Conservation (phyloP, 2,113 vertebrate species). For the Delphinus delphis region DNA sequence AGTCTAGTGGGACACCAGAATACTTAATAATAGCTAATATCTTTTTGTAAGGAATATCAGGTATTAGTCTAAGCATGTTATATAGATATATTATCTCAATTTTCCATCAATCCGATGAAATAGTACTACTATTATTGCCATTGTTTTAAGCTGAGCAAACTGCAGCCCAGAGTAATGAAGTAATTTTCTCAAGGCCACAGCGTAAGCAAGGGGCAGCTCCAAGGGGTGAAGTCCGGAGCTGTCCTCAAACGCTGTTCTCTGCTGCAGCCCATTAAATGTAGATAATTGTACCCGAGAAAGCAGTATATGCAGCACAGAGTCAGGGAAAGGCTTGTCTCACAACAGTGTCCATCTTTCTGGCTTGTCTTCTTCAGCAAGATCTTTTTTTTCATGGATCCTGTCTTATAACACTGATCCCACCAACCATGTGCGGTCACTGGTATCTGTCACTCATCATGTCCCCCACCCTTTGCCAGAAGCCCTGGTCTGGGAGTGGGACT, state of each 20-base stretch:
- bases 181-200: neutral
- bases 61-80: neutral
- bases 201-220: neutral
- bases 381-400: neutral
- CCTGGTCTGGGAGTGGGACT: neutral
- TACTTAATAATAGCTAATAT: neutral
- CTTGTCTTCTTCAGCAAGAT: neutral
- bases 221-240: neutral
- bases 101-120: neutral
- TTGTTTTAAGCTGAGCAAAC: neutral
- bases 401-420: neutral
- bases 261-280: neutral
- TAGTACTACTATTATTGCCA: neutral
- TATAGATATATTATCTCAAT: neutral
- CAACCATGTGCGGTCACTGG: neutral
- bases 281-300: neutral
- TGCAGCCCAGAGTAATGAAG: neutral
- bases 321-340: neutral
- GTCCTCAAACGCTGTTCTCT: neutral
- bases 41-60: neutral
- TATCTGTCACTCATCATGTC: neutral
- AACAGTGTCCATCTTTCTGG: neutral
- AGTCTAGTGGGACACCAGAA: neutral
- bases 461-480: neutral
- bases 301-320: neutral